Base-by-base conservation (phyloP, 2,113 vertebrate species). In the Myocastor coypus region DNA sequence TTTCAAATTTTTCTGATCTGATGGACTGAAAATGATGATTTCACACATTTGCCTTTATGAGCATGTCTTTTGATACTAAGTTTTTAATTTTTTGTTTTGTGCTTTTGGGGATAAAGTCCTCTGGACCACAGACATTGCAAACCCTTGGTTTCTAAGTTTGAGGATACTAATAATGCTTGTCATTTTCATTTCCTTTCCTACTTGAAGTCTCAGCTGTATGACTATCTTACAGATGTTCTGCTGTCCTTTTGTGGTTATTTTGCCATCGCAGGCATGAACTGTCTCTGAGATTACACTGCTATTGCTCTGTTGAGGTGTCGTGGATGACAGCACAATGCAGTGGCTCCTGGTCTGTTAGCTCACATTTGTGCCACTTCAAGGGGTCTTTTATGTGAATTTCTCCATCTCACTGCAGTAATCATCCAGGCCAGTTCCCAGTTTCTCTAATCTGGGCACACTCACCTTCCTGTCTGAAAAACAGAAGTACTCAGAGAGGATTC, bases 321-420 rank as follows among this genome's bases (percentile, higher is more conserved):
- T 0, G 0, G 88, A 81, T 95, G 92, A 92, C 69, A 95, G 16
- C 64, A 96, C 64, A 96, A 92, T 55, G 93, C 50, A 75, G 42
- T 34, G 8, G 12, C 66, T 95, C 57, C 37, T 69, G 59, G 50
- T 77, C 46, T 83, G 89, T 89, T 26, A 80, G 85, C 10, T 90
- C 40, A 64, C 46, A 73, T n/a, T 52, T 6, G 89, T 32, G 69
- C 13, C 55, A 88, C 61, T 63, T 94, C 10, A 86, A 40, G 85
- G 42, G 55, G 69, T 73, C 85, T 81, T 52, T 95, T 52, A 63
- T 73, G 84, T 2, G 63, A 26, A 86, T n/a, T 46, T 82, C 59
- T 93, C 30, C 19, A 90, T 55, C 17, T 96, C 55, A 87, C 42
- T 59, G 16, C 24, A 75, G 52, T 69, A 77, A 55, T 66, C 16